Conservation (phyloP, 2,797 vertebrate species). For the Staurois parvus region DNA sequence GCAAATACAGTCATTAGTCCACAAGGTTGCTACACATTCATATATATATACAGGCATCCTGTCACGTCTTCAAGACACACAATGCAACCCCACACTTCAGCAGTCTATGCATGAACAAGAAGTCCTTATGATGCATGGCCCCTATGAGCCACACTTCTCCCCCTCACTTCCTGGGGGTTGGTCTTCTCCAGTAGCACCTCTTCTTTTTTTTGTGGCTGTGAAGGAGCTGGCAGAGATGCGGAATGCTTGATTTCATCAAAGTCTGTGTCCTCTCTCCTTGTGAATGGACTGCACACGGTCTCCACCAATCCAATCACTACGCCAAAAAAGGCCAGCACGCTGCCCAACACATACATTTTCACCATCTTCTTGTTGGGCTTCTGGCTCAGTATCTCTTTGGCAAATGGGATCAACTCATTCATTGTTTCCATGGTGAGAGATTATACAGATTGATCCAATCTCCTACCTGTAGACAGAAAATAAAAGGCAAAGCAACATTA, state of each 20-base stretch:
- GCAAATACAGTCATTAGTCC: slow-evolving; percentile 69
- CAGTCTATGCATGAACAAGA: background rate
- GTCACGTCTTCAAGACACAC: background rate
- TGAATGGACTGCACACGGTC: slow-evolving; percentile 81
- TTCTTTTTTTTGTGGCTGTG: slow-evolving; percentile 40
- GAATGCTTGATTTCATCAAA: slow-evolving; percentile 65
- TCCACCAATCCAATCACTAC: slow-evolving; percentile 84
- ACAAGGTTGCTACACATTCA: slow-evolving; percentile 29
- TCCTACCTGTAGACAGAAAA: slow-evolving; percentile 49
- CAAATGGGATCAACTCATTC: slow-evolving; percentile 86
- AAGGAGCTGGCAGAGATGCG: slow-evolving; percentile 42
- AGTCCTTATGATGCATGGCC: slow-evolving; percentile 79
- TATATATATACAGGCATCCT: slow-evolving; percentile 4
- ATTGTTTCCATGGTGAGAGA: slow-evolving; percentile 79
- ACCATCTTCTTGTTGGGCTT: slow-evolving; percentile 79
- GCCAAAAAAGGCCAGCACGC: slow-evolving; percentile 84
- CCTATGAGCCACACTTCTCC: slow-evolving; percentile 74
- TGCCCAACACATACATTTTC: slow-evolving; percentile 89
- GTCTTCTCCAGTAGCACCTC: slow-evolving; percentile 62
- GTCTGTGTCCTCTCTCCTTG: slow-evolving; percentile 66
- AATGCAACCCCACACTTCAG: slow-evolving; percentile 19
- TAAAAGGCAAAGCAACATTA: no score
- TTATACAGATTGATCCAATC: background rate
- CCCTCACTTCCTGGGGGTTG: slow-evolving; percentile 53
- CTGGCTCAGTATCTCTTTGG: slow-evolving; percentile 84